A percentile compares a stretch with the other conserved stretches of the same genome.
Evolutionary conservation across 2,113 vertebrate genomes (phyloP).

Genomic region (Tragelaphus strepsiceros): DNA sequence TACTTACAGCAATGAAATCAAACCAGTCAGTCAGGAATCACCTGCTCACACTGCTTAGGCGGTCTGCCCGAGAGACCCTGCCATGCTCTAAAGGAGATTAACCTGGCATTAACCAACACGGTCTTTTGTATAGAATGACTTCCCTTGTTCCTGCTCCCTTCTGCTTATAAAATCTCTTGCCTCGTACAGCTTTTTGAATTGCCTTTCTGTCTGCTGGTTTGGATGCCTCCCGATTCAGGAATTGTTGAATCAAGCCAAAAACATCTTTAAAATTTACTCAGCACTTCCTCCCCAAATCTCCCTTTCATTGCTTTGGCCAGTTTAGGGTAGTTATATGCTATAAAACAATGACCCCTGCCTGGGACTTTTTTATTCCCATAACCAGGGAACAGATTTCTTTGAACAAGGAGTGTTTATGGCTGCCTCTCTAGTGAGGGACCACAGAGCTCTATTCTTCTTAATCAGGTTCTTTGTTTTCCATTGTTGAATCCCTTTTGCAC

Average conservation of each 20-base stretch:
- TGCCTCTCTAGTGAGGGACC: not conserved
- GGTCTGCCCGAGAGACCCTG: not conserved
- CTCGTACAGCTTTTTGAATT: not conserved
- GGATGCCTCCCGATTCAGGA: not conserved
- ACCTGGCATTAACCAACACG: not conserved
- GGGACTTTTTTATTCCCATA: not conserved
- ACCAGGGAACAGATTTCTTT: not conserved
- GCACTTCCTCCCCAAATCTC: not conserved
- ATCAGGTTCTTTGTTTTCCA: not conserved
- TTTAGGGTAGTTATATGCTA: not conserved
- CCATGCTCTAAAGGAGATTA: not conserved
- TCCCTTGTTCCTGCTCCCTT: not conserved
- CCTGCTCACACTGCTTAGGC: not conserved
- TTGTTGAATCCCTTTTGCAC: not conserved
- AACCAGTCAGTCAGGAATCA: not conserved
- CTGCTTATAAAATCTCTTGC: not conserved
- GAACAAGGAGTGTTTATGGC: not conserved
- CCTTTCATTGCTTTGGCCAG: not conserved
- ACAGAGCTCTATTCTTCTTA: not conserved
- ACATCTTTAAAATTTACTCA: not conserved
- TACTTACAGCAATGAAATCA: not conserved
- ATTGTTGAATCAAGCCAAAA: not conserved
- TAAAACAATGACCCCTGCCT: not conserved
- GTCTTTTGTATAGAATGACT: not conserved
- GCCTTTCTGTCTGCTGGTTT: not conserved